Evolutionary conservation across 2,797 vertebrate genomes (phyloP), one percentile per base, ranked within the genome.

Genomic region (Chelon auratus): DNA sequence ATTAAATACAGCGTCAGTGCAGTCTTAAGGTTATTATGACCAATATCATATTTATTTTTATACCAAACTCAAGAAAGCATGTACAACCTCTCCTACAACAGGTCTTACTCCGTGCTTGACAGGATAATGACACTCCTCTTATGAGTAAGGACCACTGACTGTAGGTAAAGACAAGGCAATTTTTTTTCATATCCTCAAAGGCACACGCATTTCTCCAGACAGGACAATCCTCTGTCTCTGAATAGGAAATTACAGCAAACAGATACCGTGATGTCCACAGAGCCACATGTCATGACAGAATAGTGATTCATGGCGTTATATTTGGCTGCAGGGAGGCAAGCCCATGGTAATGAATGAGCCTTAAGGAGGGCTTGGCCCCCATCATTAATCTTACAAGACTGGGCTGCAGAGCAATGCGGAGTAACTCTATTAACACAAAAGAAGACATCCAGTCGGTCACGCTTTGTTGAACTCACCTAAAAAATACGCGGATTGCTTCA

Each of bases 371-470:
- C 83, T 77, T 67, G 84, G 83, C 77, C 84, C 62, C 73, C 70
- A n/a, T 82, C 87, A 91, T 93, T 91, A 92, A 93, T 94, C 91
- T 90, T 91, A 67, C 54, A 63, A 60, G 82, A 87, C 83, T 59
- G 80, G 47, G 71, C 84, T 33, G 62, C 68, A 54, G 57, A 84
- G 75, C 88, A 86, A 75, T 40, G 43, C 72, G 68, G 68, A 91
- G 82, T 88, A 79, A 89, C 89, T 91, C 89, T 87, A 91, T 92
- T 88, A 93, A 72, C 72, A 68, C 78, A 85, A 87, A 93, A 81
- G 85, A 87, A 93, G 91, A 92, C 85, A 83, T 91, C 86, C 67
- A 57, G 77, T 85, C 48, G 14, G 81, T 83, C 78, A 68, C 7
- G 68, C 82, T 88, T 85, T 82, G 80, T 60, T 83, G 80, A 83